Base-by-base conservation (phyloP, 2,113 vertebrate species). In the Nasalis larvatus region DNA sequence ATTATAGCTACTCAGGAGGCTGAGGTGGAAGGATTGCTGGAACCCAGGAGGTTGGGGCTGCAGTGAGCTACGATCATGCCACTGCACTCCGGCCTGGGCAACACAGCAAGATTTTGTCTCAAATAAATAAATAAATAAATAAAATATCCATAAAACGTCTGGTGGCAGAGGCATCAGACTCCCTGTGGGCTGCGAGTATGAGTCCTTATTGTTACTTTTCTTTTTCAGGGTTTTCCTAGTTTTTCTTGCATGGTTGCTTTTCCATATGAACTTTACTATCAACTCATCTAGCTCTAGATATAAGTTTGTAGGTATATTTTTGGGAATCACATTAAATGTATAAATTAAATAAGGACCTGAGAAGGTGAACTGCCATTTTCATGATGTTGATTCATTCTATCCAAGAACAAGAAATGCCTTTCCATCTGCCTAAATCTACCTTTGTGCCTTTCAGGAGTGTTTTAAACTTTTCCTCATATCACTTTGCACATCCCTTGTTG, bases 221-320 rank as follows among this genome's bases (percentile, higher is more conserved):
- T 69, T 95, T 92, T 82, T 77, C 56, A 78, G 58, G 12, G 21
- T 90, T 94, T 73, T 92, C 52, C 52, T 93, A 40, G 5, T 37
- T 94, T 68, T 86, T 84, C 52, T 49, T 56, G 8, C 30, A 89
- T 30, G 74, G 60, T 95, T 94, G 56, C 25, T 68, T 95, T 89
- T 42, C 45, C 66, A 52, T 83, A 49, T 74, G 47, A 32, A 74
- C 27, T 82, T 96, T 83, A 77, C 23, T 89, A 74, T 86, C 37
- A 78, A n/a, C 32, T 71, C 40, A 4, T 74, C 9, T 76, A 97
- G 42, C 54, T 89, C 56, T 49, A 92, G 77, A 77, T 78, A 89
- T 86, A 60, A 92, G 18, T 56, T 87, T 91, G 45, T 37, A 77
- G 63, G 83, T 56, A 47, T 92, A 81, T 88, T 95, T 95, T 80